These are phyloP conservation scores for Hemicentrotus pulcherrimus DNA, from an alignment of 35 echinoderm and acorn worm genomes.

Conservation along the genomic window DNA sequence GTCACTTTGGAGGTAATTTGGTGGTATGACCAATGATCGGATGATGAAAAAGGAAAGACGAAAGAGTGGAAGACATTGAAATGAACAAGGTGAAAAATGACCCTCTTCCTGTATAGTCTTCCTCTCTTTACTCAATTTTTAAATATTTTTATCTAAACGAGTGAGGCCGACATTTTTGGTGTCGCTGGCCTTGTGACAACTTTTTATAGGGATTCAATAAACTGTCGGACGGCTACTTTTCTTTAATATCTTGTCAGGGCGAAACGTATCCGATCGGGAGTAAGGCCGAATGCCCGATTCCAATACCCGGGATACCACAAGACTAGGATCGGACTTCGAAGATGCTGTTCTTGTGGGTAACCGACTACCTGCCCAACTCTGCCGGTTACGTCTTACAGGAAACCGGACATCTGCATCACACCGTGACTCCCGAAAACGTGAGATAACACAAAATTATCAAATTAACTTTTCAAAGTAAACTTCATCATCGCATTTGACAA, in stretches of 20 bases:
- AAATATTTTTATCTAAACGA: too few relatives aligned
- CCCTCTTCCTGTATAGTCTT: too few relatives aligned
- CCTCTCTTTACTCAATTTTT: too few relatives aligned
- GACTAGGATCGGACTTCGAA: conserved; percentile 34
- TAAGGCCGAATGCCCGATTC: conserved; percentile 35
- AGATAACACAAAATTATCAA: not conserved
- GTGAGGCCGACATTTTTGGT: too few relatives aligned
- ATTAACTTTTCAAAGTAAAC: not conserved
- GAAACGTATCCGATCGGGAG: conserved; percentile 41
- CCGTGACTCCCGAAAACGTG: conserved; percentile 46
- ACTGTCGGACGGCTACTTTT: too few relatives aligned
- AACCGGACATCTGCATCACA: conserved; percentile 33
- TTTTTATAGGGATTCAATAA: too few relatives aligned
- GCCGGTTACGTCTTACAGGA: conserved; percentile 57
- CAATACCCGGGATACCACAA: conserved; percentile 41
- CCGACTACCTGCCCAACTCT: conserved; percentile 57
- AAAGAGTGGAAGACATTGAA: too few relatives aligned
- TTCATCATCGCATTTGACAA: not conserved
- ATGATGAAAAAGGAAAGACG: too few relatives aligned
- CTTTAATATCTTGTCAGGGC: not conserved
- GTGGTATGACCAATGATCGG: too few relatives aligned
- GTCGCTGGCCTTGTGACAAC: too few relatives aligned
- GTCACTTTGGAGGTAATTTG: too few relatives aligned
- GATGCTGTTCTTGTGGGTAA: conserved; percentile 62
- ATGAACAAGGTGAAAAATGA: too few relatives aligned